phyloP scores from a whole-genome alignment of 2,113 vertebrate species.

The Vidua macroura region DNA sequence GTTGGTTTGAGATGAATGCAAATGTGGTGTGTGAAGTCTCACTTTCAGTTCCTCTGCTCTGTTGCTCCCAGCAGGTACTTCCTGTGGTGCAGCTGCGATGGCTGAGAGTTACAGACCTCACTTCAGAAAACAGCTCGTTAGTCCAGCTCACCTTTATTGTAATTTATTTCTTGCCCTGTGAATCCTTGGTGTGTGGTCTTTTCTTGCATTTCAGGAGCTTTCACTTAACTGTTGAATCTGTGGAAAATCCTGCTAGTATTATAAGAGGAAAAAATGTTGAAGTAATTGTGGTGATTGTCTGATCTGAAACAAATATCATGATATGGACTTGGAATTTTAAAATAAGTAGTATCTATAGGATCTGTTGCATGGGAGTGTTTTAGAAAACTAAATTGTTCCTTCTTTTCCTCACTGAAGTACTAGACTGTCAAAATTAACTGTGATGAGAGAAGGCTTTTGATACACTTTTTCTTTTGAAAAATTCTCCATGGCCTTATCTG shows the following conservation, averaged over 20 bases:
- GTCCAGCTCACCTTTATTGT: neutral
- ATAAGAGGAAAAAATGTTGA: neutral
- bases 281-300: neutral
- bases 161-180: neutral
- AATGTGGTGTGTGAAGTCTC: neutral
- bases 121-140: neutral
- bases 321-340: neutral
- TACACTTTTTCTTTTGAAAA: neutral
- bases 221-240: neutral
- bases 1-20: neutral
- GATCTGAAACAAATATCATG: neutral
- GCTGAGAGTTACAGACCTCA: neutral
- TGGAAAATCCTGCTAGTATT: neutral
- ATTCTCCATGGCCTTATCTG: neutral
- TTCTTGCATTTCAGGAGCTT: neutral
- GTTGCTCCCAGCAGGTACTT: neutral
- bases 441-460: neutral
- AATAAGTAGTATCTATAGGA: neutral
- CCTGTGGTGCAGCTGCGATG: neutral
- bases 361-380: neutral
- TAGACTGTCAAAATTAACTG: neutral
- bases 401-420: neutral
- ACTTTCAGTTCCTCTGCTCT: neutral
- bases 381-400: neutral
- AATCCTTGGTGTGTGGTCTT: neutral